A percentile compares a stretch with the other conserved stretches of the same genome.
Conservation (phyloP, 2,888 invertebrate species). For the Dryobotodes eremita region DNA sequence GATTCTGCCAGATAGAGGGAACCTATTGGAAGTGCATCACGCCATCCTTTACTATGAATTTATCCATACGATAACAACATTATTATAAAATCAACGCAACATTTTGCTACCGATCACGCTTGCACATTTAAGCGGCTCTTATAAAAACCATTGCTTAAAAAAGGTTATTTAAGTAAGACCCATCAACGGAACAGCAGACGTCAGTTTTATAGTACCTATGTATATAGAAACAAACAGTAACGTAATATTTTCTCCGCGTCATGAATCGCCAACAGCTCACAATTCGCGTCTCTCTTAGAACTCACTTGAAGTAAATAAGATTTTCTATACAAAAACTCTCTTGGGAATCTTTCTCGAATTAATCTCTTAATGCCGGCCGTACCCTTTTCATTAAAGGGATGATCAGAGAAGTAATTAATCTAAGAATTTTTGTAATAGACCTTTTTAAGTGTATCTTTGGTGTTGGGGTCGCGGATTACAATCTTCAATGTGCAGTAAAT, state of each 20-base stretch:
- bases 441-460: constrained; percentile 52
- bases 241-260: neutral
- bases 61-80: too few relatives aligned
- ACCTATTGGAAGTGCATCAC: neutral
- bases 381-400: constrained; percentile 83
- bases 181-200: neutral
- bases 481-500: constrained; percentile 52
- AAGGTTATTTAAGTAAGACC: neutral
- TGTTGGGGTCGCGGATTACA: constrained; percentile 51
- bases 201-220: neutral
- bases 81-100: too few relatives aligned
- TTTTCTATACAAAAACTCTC: constrained; percentile 86
- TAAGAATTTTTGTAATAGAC: constrained; percentile 68
- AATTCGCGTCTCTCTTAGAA: constrained; percentile 60
- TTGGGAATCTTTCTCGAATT: constrained; percentile 84
- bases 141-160: too few relatives aligned
- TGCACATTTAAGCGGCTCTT: too few relatives aligned
- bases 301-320: constrained; percentile 87
- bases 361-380: constrained; percentile 85
- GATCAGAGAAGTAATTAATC: constrained; percentile 83
- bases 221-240: constrained; percentile 6
- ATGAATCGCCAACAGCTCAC: constrained; percentile 40
- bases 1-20: neutral
- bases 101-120: too few relatives aligned
- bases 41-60: too few relatives aligned